phyloP scores from a whole-genome alignment of 2,888 invertebrate genomes.

The Tenodera sinensis region DNA sequence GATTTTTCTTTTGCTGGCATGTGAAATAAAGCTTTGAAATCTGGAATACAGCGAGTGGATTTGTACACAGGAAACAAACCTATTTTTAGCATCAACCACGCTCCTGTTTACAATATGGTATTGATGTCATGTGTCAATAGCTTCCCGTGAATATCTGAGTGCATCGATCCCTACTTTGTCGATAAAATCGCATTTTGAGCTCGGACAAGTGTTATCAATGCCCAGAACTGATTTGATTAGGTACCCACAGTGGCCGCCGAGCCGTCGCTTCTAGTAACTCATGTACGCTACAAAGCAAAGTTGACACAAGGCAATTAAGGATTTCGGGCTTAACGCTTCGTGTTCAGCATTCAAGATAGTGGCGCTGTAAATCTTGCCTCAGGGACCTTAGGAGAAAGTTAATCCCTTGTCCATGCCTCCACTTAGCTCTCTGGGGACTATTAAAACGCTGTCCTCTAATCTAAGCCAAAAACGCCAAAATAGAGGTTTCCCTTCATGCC shows the following conservation, averaged over 20 bases:
- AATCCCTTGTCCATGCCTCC: not conserved
- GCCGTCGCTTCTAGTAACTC: not conserved
- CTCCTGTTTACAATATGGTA: not conserved
- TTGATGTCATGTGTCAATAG: not conserved
- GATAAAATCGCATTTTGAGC: not conserved
- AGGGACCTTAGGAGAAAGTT: not conserved
- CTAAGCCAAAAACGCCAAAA: too few relatives aligned
- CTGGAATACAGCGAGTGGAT: too few relatives aligned
- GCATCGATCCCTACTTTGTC: not conserved
- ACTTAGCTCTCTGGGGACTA: not conserved
- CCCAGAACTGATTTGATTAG: not conserved
- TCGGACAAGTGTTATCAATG: not conserved
- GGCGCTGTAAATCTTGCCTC: not conserved
- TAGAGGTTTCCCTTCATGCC: too few relatives aligned
- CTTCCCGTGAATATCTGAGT: not conserved
- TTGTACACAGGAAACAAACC: too few relatives aligned
- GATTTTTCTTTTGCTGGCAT: too few relatives aligned
- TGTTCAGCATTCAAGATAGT: not conserved
- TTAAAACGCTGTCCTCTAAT: not conserved
- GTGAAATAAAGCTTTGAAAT: too few relatives aligned
- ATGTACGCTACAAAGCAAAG: not conserved
- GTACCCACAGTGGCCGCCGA: not conserved
- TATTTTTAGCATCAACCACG: too few relatives aligned
- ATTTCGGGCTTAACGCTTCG: not conserved
- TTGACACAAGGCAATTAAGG: not conserved